These are phyloP conservation scores for Perizoma flavofasciatum DNA, from an alignment of 2,888 invertebrate genomes.

Conservation along the genomic window DNA sequence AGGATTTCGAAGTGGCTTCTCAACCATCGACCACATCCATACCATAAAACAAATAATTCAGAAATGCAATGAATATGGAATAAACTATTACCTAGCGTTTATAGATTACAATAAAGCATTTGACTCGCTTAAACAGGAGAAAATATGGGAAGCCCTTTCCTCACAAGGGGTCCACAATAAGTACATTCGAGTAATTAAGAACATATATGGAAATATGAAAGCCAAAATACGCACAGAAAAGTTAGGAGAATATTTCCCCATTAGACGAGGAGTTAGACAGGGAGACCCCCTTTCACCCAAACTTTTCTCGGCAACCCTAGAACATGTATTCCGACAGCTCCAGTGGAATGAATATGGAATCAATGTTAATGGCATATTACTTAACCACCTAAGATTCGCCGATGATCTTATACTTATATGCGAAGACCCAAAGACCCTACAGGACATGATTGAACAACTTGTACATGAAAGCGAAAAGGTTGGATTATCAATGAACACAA, in stretches of 20 bases:
- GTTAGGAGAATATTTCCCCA: neutral
- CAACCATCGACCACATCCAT: conserved; percentile 38
- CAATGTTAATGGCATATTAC: no score
- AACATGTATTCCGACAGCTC: conserved; percentile 9
- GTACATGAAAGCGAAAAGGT: no score
- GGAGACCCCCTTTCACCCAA: no score
- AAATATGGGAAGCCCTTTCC: no score
- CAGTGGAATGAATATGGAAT: no score
- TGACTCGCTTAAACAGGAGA: conserved; percentile 22
- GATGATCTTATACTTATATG: no score
- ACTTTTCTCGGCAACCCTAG: conserved; percentile 33
- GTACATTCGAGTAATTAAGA: conserved; percentile 15
- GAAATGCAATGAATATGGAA: conserved; percentile 12
- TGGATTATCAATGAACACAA: no score
- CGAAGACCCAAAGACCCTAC: no score
- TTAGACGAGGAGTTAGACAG: conserved; percentile 9
- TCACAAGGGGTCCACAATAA: no score
- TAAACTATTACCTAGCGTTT: conserved; percentile 1
- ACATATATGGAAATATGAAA: conserved; percentile 19
- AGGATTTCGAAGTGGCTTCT: conserved; percentile 33
- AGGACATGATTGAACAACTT: no score
- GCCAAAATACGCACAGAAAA: conserved; percentile 18
- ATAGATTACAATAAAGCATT: conserved; percentile 26
- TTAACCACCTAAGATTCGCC: conserved; percentile 5
- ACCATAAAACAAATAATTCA: conserved; percentile 26